Evolutionary conservation across 2,888 invertebrate species (phyloP), one percentile per base, ranked within the genome.

Genomic region (Troilus luridus): DNA sequence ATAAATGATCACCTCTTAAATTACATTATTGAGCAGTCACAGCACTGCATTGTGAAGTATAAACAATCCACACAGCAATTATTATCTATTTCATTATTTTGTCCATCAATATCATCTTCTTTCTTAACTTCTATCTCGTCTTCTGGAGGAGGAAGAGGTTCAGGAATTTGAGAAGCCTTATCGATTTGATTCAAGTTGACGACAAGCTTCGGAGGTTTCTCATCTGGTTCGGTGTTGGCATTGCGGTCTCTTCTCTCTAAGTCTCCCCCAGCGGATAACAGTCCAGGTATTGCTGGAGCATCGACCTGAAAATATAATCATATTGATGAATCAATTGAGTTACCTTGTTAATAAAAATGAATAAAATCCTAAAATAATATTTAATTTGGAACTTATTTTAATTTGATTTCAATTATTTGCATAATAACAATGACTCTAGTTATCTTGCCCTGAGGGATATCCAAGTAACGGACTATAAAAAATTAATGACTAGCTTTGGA

Each of bases 21-120:
- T 60, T 85, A 92, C 92, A 92, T 92, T 60, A 92, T 91, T 59
- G 91, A 60, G 88, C 92, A 92, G 64, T 92, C 92, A 77, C 91
- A 92, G 89, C 92, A 92, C 77, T 91, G 91, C 90, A 92, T 72
- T 12, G 91, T 90, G 64, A 90, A 91, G 85, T 92, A 92, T 64
- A 92, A 90, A 64, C 92, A 92, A 77, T 92, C 92, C 12, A 92
- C 91, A 41, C 88, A 64, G 85, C 92, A 92, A 54, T 67, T 89
- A 41, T 88, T 90, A 54, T 92, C 92, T 72, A 81, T 54, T 72
- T 92, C 89, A 24, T 64, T 88, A 56, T 90, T 88, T 41, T 27
- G 64, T 60, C 88, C 88, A 59, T 91, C 91, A 54, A 67, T 41
- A 7, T 91, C 88, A 88, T 91, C 88, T 54, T 54, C 67, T 58